Evolutionary conservation across 2,113 vertebrate species (phyloP), one percentile per base, ranked within the genome.

Genomic region (Catharus fuscescens): DNA sequence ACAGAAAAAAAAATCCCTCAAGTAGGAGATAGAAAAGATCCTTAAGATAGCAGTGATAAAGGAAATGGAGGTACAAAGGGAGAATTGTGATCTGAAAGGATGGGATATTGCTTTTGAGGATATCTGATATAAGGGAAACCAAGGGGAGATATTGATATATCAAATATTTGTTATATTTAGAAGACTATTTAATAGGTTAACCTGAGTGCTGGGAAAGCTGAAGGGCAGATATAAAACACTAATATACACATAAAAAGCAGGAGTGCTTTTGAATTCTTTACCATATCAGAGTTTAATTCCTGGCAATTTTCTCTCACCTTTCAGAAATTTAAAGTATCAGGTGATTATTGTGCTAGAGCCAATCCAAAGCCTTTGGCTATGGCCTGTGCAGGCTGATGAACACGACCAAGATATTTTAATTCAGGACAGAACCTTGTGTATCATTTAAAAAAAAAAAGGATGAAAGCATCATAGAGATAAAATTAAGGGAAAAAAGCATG

Each of bases 71-170:
- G 5, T 38, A 92, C 64, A 86, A 90, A 83, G 16, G 25, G 28
- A 93, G 25, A 93, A 44, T 21, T 74, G 60, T 67, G 76, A 81
- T 47, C 45, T 78, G 65, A 94, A 80, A 73, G 36, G 34, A 62
- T 77, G 17, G 50, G 65, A 93, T 88, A 91, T 80, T 91, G 81
- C 90, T 86, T 95, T 88, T 70, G 25, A 95, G 52, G 44, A 20
- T 77, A 93, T 70, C 84, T 77, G 62, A 94, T 87, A 21, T 1
- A 81, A 89, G 45, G 40, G 85, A 85, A 14, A 83, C 38, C 31
- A 25, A 59, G 14, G 11, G 19, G 31, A 87, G 21, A 57, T 93
- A 82, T 3, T 54, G 54, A 77, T 83, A 72, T 9, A 40, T 19
- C 80, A 91, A 50, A 6, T 86, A 61, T 38, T 77, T 86, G 7